Conservation (phyloP, 2,113 vertebrate species). For the Antigone vipio region DNA sequence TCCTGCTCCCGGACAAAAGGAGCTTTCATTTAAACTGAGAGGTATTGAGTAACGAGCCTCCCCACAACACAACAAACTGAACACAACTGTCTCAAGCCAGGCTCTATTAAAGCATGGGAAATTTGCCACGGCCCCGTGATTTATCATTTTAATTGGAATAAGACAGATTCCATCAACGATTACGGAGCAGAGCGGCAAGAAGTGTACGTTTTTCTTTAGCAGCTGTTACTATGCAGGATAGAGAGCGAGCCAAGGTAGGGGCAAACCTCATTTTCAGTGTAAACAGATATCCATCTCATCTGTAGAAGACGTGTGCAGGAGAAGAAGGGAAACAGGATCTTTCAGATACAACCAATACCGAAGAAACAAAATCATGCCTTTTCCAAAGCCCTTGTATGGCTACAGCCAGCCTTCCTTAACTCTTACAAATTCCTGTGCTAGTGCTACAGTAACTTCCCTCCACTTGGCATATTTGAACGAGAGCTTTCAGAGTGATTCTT, state of each 20-base stretch:
- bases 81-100: not conserved
- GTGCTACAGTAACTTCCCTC: not conserved
- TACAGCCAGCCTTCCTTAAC: not conserved
- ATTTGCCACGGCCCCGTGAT: not conserved
- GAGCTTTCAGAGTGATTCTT: not conserved
- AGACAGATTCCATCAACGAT: not conserved
- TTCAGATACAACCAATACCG: conserved; percentile 18
- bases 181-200: not conserved
- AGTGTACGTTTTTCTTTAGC: not conserved
- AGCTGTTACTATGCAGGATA: not conserved
- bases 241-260: not conserved
- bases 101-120: not conserved
- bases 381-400: not conserved
- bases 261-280: not conserved
- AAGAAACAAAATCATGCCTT: conserved; percentile 6
- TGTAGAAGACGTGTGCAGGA: not conserved
- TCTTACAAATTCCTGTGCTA: not conserved
- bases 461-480: not conserved
- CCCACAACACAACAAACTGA: not conserved
- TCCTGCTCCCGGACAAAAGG: not conserved
- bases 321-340: not conserved
- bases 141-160: conserved; percentile 38
- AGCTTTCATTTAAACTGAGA: conserved; percentile 13
- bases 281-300: not conserved
- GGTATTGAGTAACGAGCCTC: not conserved